A percentile compares a stretch with the other conserved stretches of the same genome.
Evolutionary conservation across 1,140 invertebrate genomes (phyloP).

Genomic region (Melitaea cinxia): DNA sequence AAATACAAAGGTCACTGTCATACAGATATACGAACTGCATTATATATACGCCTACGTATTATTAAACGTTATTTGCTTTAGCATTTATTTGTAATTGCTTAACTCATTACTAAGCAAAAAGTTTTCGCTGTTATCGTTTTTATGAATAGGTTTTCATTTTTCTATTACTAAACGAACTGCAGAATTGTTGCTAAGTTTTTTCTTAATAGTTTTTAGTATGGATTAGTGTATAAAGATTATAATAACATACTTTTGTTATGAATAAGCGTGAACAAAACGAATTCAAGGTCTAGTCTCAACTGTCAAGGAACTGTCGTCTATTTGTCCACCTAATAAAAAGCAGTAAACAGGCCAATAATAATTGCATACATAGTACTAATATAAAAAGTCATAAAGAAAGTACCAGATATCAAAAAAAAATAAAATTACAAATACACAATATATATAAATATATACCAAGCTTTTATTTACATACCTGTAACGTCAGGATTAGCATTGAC

Average conservation of each 20-base stretch:
- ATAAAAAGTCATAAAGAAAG: background rate
- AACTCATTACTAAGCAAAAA: too few species aligned
- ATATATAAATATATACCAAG: too few species aligned
- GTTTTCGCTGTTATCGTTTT: too few species aligned
- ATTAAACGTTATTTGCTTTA: too few species aligned
- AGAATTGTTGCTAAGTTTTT: too few species aligned
- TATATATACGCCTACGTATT: too few species aligned
- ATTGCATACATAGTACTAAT: background rate
- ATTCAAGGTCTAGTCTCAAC: too few species aligned
- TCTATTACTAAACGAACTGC: too few species aligned
- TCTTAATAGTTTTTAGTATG: too few species aligned
- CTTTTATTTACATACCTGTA: constrained; percentile 52
- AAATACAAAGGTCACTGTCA: background rate
- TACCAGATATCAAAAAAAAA: background rate
- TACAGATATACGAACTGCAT: background rate
- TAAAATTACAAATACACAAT: too few species aligned
- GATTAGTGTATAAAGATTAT: background rate
- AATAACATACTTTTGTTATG: background rate
- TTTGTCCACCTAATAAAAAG: background rate
- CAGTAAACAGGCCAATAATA: background rate
- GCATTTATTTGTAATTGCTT: too few species aligned
- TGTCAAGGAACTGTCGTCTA: background rate
- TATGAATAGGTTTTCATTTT: too few species aligned
- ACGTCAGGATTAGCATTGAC: constrained; percentile 57
- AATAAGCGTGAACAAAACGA: background rate